These are phyloP conservation scores for Bhutanitis thaidina DNA, from an alignment of 2,888 invertebrate genomes.

Conservation along the genomic window DNA sequence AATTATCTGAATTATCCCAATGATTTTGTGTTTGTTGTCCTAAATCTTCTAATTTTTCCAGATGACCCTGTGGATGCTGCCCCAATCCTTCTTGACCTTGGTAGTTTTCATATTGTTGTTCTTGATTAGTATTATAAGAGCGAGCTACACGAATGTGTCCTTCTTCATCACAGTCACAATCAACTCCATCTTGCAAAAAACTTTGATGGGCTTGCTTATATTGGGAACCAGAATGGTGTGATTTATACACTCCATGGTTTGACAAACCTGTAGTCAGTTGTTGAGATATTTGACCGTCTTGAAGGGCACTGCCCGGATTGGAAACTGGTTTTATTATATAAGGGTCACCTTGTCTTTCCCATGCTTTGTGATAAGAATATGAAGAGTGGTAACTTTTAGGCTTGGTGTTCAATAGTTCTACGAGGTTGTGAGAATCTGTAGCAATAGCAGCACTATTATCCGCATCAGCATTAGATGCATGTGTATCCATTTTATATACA, in stretches of 20 bases:
- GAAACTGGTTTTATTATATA: conserved; percentile 65
- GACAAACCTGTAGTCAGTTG: conserved; percentile 42
- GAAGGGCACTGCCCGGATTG: conserved; percentile 33
- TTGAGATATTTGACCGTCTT: conserved; percentile 43
- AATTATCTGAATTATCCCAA: conserved; percentile 19
- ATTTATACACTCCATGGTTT: conserved; percentile 35
- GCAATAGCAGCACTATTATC: conserved; percentile 13
- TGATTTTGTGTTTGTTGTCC: conserved; percentile 34
- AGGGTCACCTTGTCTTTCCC: conserved; percentile 75
- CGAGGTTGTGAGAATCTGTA: conserved; percentile 34
- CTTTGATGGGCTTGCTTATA: conserved; percentile 41
- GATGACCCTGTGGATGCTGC: conserved; percentile 28
- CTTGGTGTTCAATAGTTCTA: conserved; percentile 39
- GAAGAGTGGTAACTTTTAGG: conserved; percentile 73
- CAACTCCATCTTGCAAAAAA: conserved; percentile 30
- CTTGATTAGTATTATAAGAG: conserved; percentile 39
- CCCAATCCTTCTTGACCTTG: conserved; percentile 26
- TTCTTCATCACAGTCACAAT: conserved; percentile 47
- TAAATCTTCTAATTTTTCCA: conserved; percentile 21
- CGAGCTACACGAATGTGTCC: conserved; percentile 53
- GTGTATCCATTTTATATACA: conserved; percentile 29
- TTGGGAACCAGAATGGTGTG: conserved; percentile 45
- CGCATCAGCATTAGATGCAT: conserved; percentile 25
- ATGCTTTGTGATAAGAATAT: conserved; percentile 73
- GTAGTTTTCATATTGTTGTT: conserved; percentile 23